Evolutionary conservation across 1,140 invertebrate species (phyloP), one percentile per base, ranked within the genome.

Genomic region (Coptotermes formosanus): DNA sequence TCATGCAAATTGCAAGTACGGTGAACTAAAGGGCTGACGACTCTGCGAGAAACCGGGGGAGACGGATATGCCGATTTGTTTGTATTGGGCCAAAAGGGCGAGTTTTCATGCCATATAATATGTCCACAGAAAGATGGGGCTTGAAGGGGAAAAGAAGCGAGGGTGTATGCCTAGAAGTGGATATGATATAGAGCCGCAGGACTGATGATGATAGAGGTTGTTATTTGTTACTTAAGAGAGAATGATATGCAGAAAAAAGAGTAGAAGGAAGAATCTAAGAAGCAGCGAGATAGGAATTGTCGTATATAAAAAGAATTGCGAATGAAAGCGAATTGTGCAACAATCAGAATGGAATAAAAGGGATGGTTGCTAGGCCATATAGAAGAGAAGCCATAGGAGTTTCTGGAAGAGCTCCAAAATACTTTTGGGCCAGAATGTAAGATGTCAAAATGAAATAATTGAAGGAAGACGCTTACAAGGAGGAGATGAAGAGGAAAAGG

Each of bases 381-480:
- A n/a, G 64, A 30, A 75, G 64, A 75, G 19, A 75, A 75, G 64
- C 9, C 64, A 30, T n/a, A 30, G 64, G 64, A 75, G 64, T 75
- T 75, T 75, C 64, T 75, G 64, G 64, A 75, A 25, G 30, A 30
- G 64, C 25, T 75, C 64, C 64, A 75, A 75, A 75, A 75, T 75
- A 75, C n/a, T 75, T 75, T 75, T 30, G 64, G n/a, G 25, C 64
- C 64, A 4, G n/a, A 16, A 75, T 75, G 64, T 75, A 75, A 75
- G 64, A 75, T 30, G 64, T 38, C 14, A 75, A 30, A 75, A 75
- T 75, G n/a, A 75, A 75, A 30, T 25, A 30, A 75, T 25, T 75
- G n/a, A 75, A 75, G 64, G 64, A 75, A 75, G 64, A 75, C 25
- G 64, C 64, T 75, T 75, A 75, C 64, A 75, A 75, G 64, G n/a